These are phyloP conservation scores for Stomatorhinus ivindoensis DNA, from an alignment of 2,113 vertebrate species.

Conservation along the genomic window DNA sequence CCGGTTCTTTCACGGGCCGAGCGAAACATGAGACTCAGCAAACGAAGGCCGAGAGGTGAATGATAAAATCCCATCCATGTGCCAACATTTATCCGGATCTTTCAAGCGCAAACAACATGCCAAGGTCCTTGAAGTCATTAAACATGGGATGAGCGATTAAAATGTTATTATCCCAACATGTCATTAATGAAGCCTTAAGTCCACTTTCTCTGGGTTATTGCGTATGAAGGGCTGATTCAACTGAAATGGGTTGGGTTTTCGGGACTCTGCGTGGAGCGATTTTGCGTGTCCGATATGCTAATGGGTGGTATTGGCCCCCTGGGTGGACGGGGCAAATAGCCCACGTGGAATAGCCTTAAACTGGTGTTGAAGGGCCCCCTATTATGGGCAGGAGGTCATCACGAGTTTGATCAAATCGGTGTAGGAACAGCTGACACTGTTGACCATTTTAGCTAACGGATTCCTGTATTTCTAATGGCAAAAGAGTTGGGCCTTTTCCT, in stretches of 20 bases:
- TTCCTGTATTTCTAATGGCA: not conserved
- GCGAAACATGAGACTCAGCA: not conserved
- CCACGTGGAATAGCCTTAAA: not conserved
- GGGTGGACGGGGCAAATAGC: not conserved
- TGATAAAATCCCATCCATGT: not conserved
- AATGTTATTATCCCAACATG: not conserved
- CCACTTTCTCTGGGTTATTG: not conserved
- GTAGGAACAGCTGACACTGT: not conserved
- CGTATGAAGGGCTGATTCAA: not conserved
- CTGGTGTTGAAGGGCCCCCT: not conserved
- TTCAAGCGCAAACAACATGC: not conserved
- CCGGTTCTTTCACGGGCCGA: not conserved
- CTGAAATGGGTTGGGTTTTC: not conserved
- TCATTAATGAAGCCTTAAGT: not conserved
- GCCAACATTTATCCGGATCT: not conserved
- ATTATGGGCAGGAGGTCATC: not conserved
- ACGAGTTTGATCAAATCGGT: not conserved
- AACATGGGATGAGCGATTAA: not conserved
- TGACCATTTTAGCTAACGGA: not conserved
- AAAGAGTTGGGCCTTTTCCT: not conserved
- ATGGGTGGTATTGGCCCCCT: not conserved
- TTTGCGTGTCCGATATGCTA: not conserved
- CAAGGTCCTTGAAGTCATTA: not conserved
- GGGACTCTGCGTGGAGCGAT: not conserved
- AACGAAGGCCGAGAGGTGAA: not conserved